phyloP scores from a whole-genome alignment of 2,888 invertebrate species.

The Atrina japonica region DNA sequence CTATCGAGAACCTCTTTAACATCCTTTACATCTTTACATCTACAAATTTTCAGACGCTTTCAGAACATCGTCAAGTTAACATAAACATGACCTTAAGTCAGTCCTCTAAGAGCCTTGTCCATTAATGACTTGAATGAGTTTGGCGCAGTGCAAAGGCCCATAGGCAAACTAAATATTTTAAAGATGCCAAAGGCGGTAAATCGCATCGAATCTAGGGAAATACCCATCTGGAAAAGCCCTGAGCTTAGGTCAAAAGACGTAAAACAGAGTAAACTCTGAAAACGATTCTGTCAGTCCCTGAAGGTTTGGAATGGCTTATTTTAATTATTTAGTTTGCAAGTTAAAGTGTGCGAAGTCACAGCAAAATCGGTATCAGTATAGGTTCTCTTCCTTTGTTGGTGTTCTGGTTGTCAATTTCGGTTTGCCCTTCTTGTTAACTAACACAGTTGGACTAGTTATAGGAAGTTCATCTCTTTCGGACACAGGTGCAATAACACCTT shows the following conservation, averaged over 20 bases:
- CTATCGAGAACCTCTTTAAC: no score
- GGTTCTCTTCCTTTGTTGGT: no score
- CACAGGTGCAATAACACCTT: conserved; percentile 42
- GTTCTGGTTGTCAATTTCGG: no score
- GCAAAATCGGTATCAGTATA: conserved; percentile 16
- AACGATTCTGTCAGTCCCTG: conserved; percentile 26
- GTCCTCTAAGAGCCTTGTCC: conserved; percentile 45
- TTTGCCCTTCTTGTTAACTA: conserved; percentile 45
- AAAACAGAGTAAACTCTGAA: conserved; percentile 19
- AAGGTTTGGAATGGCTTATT: conserved; percentile 21
- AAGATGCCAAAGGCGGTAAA: conserved; percentile 49
- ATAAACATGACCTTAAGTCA: conserved; percentile 32
- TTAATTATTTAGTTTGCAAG: conserved; percentile 15
- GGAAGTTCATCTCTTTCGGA: conserved; percentile 29
- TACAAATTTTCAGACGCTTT: no score
- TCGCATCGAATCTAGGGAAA: conserved; percentile 32
- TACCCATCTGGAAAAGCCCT: conserved; percentile 44
- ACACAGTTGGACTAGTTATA: conserved; percentile 45
- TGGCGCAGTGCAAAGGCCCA: conserved; percentile 42
- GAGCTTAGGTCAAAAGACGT: conserved; percentile 27
- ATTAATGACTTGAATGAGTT: conserved; percentile 50
- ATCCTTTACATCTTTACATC: no score
- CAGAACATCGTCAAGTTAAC: no score
- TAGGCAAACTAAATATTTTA: conserved; percentile 47
- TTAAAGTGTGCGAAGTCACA: conserved; percentile 25